Evolutionary conservation across 2,113 vertebrate genomes (phyloP), one percentile per base, ranked within the genome.

Genomic region (Phoxinus phoxinus): DNA sequence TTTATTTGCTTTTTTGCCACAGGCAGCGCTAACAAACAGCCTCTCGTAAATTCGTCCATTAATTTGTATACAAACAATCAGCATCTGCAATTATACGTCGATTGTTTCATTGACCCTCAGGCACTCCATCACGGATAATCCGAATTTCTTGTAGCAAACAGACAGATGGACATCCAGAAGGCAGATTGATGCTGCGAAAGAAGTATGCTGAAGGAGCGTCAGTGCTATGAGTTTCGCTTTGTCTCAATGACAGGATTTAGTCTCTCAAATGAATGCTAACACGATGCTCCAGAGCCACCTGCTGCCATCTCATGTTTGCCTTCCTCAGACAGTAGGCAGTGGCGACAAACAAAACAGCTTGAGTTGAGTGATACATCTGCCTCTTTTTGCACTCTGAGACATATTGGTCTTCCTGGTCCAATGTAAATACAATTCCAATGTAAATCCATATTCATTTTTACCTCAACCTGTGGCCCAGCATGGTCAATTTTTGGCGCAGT

Each of bases 91-190:
- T 58, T 44, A 53, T 2, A 23, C 37, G n/a, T 30, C 59, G 25
- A 78, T 58, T 72, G 48, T 56, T 77, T 83, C 48, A 83, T 32
- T 86, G 81, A 82, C 85, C 23, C 46, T 74, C 32, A 69, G 77
- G 61, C 79, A 76, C 71, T 82, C 30, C 71, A 51, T 86, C 46
- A 37, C 10, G 19, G 41, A 27, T 82, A 59, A 77, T 76, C 41
- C 17, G n/a, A 30, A 69, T 30, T 77, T 69, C 37, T 84, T 48
- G 3, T 17, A 48, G 85, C 25, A 30, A 9, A 58, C 59, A 25
- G 30, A 51, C 72, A 75, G 79, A 86, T 86, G 69, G 56, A 82
- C 37, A 46, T 46, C 59, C 72, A 86, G 73, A 77, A 75, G 78
- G 58, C 48, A 63, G 56, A 82, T 4, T 78, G 71, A 86, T 76